A percentile compares a stretch with the other conserved stretches of the same genome.
These are phyloP conservation scores for Pseudococcus viburni DNA, from an alignment of 2,888 invertebrate genomes.

Conservation along the genomic window DNA sequence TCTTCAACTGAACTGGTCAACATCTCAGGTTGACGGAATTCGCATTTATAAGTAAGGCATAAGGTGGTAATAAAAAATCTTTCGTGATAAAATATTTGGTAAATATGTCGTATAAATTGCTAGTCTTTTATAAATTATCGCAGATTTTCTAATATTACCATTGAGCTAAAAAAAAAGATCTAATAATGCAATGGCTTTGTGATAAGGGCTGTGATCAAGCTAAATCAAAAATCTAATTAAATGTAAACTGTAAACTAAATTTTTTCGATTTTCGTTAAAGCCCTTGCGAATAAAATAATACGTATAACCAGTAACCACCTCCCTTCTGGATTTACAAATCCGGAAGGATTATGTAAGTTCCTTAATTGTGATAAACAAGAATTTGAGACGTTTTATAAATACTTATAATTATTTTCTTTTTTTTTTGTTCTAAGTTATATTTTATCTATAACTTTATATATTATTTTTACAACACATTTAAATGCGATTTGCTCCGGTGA, in stretches of 20 bases:
- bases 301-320: constrained; percentile 30
- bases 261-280: background rate
- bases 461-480: constrained; percentile 12
- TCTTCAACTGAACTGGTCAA: constrained; percentile 52
- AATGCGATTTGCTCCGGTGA: constrained; percentile 51
- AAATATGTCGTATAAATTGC: constrained; percentile 18
- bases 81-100: constrained; percentile 17
- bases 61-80: constrained; percentile 3
- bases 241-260: background rate
- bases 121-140: constrained; percentile 51
- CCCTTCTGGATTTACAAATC: constrained; percentile 12
- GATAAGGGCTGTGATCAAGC: constrained; percentile 49
- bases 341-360: constrained; percentile 22
- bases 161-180: background rate
- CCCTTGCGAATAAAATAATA: constrained; percentile 12
- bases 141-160: constrained; percentile 3
- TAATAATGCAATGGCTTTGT: background rate
- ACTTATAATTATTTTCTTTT: constrained; percentile 18
- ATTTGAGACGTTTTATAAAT: constrained; percentile 23
- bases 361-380: constrained; percentile 34
- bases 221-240: background rate
- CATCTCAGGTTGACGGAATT: constrained; percentile 53
- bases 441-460: constrained; percentile 7
- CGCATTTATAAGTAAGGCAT: constrained; percentile 45
- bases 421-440: background rate